Conservation (phyloP, 2,888 invertebrate genomes). For the Lasioglossum marginatum region DNA sequence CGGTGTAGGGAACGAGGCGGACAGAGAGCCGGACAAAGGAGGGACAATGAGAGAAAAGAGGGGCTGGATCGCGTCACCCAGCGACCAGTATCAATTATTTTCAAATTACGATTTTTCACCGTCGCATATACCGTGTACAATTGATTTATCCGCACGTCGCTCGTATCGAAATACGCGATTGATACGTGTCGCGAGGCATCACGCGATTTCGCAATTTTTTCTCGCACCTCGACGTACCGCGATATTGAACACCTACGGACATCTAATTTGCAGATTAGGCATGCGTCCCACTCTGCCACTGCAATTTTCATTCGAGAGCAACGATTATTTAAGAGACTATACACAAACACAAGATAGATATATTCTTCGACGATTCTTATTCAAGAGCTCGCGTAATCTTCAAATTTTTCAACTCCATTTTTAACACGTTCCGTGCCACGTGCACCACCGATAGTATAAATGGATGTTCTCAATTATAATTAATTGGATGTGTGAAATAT, state of each 20-base stretch:
- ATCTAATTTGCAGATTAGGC: background rate
- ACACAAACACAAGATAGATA: too few relatives aligned
- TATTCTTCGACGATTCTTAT: too few relatives aligned
- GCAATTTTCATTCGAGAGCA: background rate
- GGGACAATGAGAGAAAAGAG: slow-evolving; percentile 44
- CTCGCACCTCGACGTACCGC: background rate
- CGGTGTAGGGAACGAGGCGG: slow-evolving; percentile 40
- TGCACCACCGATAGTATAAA: too few relatives aligned
- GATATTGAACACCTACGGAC: background rate
- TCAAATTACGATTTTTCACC: slow-evolving; percentile 70
- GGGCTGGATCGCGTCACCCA: slow-evolving; percentile 56
- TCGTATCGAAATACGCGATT: slow-evolving; percentile 39
- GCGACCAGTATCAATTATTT: slow-evolving; percentile 69
- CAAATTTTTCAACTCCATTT: too few relatives aligned
- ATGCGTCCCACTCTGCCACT: background rate
- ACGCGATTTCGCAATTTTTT: slow-evolving; percentile 6
- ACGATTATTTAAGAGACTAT: too few relatives aligned
- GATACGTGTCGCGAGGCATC: slow-evolving; percentile 33
- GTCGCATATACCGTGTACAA: slow-evolving; percentile 47
- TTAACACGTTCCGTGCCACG: too few relatives aligned
- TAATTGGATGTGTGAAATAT: too few relatives aligned
- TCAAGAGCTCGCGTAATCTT: too few relatives aligned
- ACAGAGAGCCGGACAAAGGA: slow-evolving; percentile 14
- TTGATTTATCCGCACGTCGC: slow-evolving; percentile 66
- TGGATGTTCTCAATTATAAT: too few relatives aligned